A percentile compares a stretch with the other conserved stretches of the same genome.
Conservation (phyloP, 1,140 invertebrate genomes). For the Drosophila suzukii region DNA sequence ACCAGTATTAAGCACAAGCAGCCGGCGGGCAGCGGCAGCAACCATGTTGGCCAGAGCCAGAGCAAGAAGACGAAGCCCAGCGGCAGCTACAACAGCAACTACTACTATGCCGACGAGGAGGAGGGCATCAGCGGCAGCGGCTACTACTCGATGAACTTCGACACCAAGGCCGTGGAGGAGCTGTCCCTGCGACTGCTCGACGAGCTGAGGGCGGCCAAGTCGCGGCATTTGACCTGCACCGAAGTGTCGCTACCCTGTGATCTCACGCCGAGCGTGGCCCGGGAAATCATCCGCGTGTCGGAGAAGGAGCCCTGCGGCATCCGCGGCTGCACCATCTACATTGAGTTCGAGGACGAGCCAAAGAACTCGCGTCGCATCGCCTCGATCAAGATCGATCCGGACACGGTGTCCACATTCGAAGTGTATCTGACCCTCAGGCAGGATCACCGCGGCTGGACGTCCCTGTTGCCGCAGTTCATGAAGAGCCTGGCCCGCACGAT, state of each 20-base stretch:
- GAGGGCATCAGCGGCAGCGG: constrained; percentile 6
- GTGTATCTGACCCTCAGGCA: constrained; percentile 93
- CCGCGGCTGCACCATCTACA: constrained; percentile 90
- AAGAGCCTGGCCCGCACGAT: constrained; percentile 91
- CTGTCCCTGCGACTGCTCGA: constrained; percentile 90
- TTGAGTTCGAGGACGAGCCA: constrained; percentile 90
- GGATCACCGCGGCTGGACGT: constrained; percentile 91
- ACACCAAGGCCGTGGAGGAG: constrained; percentile 81
- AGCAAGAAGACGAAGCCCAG: constrained; percentile 56
- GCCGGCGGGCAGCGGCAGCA: constrained; percentile 41
- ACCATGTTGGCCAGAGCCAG: constrained; percentile 19
- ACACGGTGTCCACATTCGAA: constrained; percentile 94
- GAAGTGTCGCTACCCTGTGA: constrained; percentile 93
- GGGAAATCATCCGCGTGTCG: constrained; percentile 90
- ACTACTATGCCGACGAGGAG: constrained; percentile 45
- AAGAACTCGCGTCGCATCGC: constrained; percentile 86
- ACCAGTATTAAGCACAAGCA: constrained; percentile 62
- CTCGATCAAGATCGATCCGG: constrained; percentile 91
- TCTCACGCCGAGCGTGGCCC: constrained; percentile 90
- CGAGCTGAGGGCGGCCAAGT: constrained; percentile 91
- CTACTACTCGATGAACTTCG: constrained; percentile 30
- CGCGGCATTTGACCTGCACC: constrained; percentile 90
- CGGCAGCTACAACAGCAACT: constrained; percentile 36
- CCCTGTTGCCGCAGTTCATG: constrained; percentile 92
- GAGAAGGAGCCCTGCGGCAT: constrained; percentile 94